phyloP scores from a whole-genome alignment of 1,140 invertebrate species.

The Drosophila truncata region DNA sequence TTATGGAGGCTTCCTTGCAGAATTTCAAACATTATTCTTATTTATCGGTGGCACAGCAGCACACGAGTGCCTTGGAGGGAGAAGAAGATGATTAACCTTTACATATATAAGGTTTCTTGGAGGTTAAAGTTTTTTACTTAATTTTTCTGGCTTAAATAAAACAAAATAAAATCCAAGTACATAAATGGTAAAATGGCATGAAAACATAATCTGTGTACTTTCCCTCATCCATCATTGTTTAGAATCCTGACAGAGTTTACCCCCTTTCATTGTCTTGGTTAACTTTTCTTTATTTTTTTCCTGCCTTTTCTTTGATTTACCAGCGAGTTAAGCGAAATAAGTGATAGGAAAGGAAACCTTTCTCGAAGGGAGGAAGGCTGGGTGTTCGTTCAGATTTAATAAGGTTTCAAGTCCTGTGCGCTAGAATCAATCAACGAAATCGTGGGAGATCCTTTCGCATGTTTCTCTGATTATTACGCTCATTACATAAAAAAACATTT shows the following conservation, averaged over 20 bases:
- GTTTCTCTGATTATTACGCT: constrained; percentile 80
- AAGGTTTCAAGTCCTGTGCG: constrained; percentile 18
- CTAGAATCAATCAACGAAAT: constrained; percentile 43
- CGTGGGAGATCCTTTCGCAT: constrained; percentile 58
- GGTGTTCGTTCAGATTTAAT: constrained; percentile 28
- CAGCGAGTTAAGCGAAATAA: not conserved
- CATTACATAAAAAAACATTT: constrained; percentile 78
- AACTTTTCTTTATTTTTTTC: constrained; percentile 5
- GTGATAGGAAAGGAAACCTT: not conserved
- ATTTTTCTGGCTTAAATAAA: not conserved
- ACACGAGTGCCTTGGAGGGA: not conserved
- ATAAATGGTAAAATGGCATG: constrained; percentile 17
- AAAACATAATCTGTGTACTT: constrained; percentile 28
- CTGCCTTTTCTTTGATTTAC: constrained; percentile 30
- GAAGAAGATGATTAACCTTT: constrained; percentile 30
- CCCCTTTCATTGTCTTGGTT: constrained; percentile 26
- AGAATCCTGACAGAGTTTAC: constrained; percentile 1
- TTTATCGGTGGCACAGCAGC: constrained; percentile 62
- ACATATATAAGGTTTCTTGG: constrained; percentile 9
- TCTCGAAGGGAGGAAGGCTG: not conserved
- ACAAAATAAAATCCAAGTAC: constrained; percentile 2
- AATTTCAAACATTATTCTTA: constrained; percentile 69
- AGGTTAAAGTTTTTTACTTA: not conserved
- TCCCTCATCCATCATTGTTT: constrained; percentile 33
- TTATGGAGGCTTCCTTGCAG: constrained; percentile 51